Percentiles rank a stretch among this genome's conserved stretches.
phyloP scores from a whole-genome alignment of 1,140 invertebrate genomes.

The Lepidurus couesii region DNA sequence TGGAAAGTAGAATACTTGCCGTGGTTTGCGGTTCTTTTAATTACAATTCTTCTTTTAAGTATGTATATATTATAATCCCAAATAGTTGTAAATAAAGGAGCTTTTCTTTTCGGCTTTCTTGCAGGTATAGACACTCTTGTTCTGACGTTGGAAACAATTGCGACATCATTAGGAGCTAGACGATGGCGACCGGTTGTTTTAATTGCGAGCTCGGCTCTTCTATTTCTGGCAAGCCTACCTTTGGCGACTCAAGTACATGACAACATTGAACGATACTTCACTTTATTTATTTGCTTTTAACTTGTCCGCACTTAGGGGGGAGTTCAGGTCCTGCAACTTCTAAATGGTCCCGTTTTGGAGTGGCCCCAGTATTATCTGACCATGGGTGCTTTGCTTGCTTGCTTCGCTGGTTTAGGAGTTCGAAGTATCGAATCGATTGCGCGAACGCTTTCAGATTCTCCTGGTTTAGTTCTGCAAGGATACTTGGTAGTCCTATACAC shows the following conservation, averaged over 20 bases:
- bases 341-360: not conserved
- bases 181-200: constrained; percentile 27
- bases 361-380: not conserved
- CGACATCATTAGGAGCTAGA: constrained; percentile 1
- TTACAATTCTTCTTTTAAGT: constrained; percentile 18
- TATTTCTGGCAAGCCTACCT: constrained; percentile 7
- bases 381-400: not conserved
- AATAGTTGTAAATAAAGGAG: not conserved
- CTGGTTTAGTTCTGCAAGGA: constrained; percentile 10
- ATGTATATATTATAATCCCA: not conserved
- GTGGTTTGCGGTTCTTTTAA: constrained; percentile 2
- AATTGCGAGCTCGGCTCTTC: constrained; percentile 22
- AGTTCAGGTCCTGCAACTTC: not conserved
- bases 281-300: not conserved
- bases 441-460: not conserved
- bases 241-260: constrained; percentile 24
- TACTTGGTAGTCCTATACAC: constrained; percentile 26
- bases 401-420: constrained; percentile 3
- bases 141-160: constrained; percentile 24
- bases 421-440: constrained; percentile 1
- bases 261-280: not conserved
- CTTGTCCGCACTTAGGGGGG: not conserved
- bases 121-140: constrained; percentile 24
- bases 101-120: not conserved
- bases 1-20: not conserved